Evolutionary conservation across 2,113 vertebrate genomes (phyloP), one percentile per base, ranked within the genome.

Genomic region (Pseudopipra pipra): DNA sequence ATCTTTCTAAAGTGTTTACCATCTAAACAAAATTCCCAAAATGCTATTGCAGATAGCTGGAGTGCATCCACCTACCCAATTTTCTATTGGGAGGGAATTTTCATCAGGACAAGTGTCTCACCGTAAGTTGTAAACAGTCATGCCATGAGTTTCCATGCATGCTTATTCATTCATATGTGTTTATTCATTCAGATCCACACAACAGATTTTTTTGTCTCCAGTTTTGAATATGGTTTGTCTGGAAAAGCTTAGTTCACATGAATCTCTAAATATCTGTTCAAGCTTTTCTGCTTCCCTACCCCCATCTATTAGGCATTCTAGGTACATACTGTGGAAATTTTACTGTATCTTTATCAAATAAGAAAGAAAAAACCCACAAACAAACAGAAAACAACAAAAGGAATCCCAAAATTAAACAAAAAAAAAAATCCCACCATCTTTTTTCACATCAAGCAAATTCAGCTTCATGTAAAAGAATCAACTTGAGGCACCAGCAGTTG

Each of bases 231-330:
- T 18, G 31, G 46, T 82, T 89, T 90, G 62, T 74, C 54, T 89
- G 70, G 77, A 92, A 90, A 93, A 49, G 30, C 35, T 78, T 90
- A 77, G 33, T 67, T 96, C 37, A 58, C 37, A 39, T 18, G 68
- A 87, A 70, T 89, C 78, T 94, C 72, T 73, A 66, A 91, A n/a
- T 66, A 92, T 80, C 73, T 96, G 73, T 66, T 91, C 66, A 63
- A 70, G 39, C 13, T 91, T 79, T 90, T 82, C 62, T 82, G 44
- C 31, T 62, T 92, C 55, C 49, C 51, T 85, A 11, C 27, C 46
- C 39, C 35, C 28, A 55, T 56, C 47, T 72, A 56, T 84, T 90
- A 85, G 65, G 90, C 87, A 91, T 73, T 85, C 70, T 71, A 22
- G 15, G 27, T 82, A 54, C 12, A 61, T 4, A 63, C 21, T 61